A percentile compares a stretch with the other conserved stretches of the same genome.
Evolutionary conservation across 2,888 invertebrate genomes (phyloP).

Genomic region (Diaprepes abbreviatus): DNA sequence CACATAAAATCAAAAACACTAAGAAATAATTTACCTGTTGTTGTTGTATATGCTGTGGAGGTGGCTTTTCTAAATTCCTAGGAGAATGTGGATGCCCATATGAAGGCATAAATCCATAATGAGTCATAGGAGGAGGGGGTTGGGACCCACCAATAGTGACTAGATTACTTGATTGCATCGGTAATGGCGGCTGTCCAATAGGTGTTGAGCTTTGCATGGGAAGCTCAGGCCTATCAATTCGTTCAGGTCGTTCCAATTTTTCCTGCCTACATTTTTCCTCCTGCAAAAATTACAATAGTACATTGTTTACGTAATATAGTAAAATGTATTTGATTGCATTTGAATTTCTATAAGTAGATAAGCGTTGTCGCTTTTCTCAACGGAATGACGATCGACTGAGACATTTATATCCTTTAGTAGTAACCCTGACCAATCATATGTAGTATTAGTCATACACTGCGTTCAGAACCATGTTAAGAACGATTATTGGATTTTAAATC

Average conservation of each 20-base stretch:
- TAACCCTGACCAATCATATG: too few relatives aligned
- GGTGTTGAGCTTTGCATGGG: conserved; percentile 39
- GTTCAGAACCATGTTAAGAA: too few relatives aligned
- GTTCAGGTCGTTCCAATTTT: conserved; percentile 61
- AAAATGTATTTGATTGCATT: too few relatives aligned
- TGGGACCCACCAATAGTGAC: conserved; percentile 73
- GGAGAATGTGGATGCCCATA: conserved; percentile 61
- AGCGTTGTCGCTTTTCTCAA: too few relatives aligned
- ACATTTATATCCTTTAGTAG: too few relatives aligned
- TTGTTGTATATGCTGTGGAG: conserved; percentile 34
- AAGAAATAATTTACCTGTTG: conserved; percentile 34
- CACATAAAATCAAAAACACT: not conserved
- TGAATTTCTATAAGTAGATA: too few relatives aligned
- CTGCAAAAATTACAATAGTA: too few relatives aligned
- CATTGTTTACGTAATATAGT: too few relatives aligned
- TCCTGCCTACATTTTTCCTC: conserved; percentile 60
- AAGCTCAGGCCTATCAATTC: conserved; percentile 55
- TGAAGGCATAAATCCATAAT: conserved; percentile 73
- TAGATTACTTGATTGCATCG: conserved; percentile 73
- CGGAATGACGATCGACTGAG: too few relatives aligned
- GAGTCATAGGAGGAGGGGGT: conserved; percentile 67
- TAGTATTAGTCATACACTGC: too few relatives aligned
- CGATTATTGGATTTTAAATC: too few relatives aligned
- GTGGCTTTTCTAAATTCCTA: conserved; percentile 57
- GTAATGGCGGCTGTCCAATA: conserved; percentile 72